Evolutionary conservation across 2,113 vertebrate species (phyloP).

Genomic region (Geococcyx californianus): DNA sequence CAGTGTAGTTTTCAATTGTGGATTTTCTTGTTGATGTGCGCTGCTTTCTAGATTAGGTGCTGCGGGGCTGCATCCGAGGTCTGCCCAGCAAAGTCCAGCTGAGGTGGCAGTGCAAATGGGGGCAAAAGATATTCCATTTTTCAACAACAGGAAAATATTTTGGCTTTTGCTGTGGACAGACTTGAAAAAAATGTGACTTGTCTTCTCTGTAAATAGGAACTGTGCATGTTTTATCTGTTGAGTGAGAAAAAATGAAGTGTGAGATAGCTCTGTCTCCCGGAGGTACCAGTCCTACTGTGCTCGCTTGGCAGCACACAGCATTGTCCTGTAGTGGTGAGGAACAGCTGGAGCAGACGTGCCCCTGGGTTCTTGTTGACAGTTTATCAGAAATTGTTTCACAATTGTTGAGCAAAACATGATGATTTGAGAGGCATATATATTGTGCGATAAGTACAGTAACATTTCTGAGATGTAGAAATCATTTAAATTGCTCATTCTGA

Average conservation of each 20-base stretch:
- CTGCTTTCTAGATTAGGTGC: neutral
- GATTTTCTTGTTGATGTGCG: neutral
- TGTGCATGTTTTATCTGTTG: accelerated
- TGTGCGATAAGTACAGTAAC: neutral
- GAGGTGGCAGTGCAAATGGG: neutral
- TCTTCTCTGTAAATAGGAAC: neutral
- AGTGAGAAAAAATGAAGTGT: neutral
- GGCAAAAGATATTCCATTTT: neutral
- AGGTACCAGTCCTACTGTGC: neutral
- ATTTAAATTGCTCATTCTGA: neutral
- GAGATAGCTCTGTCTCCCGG: neutral
- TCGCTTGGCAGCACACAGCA: neutral
- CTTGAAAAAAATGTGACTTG: accelerated
- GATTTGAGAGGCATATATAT: neutral
- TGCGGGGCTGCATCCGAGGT: neutral
- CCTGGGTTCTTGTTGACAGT: neutral
- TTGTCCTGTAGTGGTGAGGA: neutral
- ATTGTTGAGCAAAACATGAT: neutral
- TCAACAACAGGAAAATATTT: neutral
- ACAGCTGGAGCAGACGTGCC: neutral
- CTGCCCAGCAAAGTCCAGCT: neutral
- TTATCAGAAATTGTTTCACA: neutral
- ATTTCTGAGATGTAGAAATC: neutral
- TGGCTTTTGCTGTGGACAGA: neutral
- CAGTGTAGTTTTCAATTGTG: neutral